A percentile compares a stretch with the other conserved stretches of the same genome.
These are phyloP conservation scores for Pygmarrhopalites habei DNA, from an alignment of 1,140 invertebrate species.

Conservation along the genomic window DNA sequence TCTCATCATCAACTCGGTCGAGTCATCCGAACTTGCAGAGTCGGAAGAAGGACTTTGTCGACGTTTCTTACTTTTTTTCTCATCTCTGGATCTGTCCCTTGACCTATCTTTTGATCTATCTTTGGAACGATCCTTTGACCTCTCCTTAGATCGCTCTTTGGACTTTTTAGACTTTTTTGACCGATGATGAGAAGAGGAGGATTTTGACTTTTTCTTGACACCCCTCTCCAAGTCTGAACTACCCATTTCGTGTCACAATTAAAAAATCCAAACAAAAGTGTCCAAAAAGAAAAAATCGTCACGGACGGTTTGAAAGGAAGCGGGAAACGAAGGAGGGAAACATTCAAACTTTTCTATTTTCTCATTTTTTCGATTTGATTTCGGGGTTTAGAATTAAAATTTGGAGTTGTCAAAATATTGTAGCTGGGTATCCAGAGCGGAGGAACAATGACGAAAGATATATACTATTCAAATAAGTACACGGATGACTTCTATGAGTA, in stretches of 20 bases:
- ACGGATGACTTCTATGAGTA: conserved; percentile 50
- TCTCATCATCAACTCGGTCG: conserved; percentile 56
- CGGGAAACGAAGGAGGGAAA: no score
- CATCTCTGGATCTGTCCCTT: neutral
- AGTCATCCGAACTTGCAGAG: conserved; percentile 42
- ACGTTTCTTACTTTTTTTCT: neutral
- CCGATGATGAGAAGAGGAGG: no score
- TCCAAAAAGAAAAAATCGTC: no score
- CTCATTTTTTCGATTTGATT: no score
- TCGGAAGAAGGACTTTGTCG: neutral
- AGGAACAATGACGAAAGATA: conserved; percentile 42
- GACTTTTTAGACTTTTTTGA: neutral
- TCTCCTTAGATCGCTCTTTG: neutral
- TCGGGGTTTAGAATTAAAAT: no score
- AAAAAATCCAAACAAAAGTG: no score
- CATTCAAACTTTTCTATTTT: no score
- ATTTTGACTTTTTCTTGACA: neutral
- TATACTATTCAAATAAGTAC: conserved; percentile 57
- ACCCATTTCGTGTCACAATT: no score
- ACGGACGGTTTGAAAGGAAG: no score
- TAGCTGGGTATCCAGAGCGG: no score
- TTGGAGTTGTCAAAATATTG: no score
- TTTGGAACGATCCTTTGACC: neutral
- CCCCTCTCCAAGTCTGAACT: neutral
- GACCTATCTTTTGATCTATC: neutral